Percentiles rank a stretch among this genome's conserved stretches.
Evolutionary conservation across 2,888 invertebrate genomes (phyloP).

Genomic region (Neocrepidodera transversa): DNA sequence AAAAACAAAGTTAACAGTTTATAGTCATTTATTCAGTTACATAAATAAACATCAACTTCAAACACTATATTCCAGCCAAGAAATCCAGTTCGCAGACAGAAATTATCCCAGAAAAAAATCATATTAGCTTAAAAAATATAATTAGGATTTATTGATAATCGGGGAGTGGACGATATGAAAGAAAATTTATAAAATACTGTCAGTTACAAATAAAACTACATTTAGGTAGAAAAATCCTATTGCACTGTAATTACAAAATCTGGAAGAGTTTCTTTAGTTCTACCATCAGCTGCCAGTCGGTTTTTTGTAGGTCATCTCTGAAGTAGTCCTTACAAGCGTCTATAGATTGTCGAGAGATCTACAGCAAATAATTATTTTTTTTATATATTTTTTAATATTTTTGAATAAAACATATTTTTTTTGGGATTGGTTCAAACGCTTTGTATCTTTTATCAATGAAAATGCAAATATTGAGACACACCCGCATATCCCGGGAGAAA

Average conservation of each 20-base stretch:
- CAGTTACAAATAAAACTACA: slow-evolving; percentile 18
- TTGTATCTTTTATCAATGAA: too few species aligned
- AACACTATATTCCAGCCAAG: slow-evolving; percentile 20
- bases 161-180: not conserved
- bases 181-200: slow-evolving; percentile 25
- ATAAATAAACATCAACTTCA: slow-evolving; percentile 36
- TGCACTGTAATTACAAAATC: slow-evolving; percentile 71
- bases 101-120: slow-evolving; percentile 4
- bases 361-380: slow-evolving; percentile 58
- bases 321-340: slow-evolving; percentile 99
- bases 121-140: slow-evolving; percentile 10
- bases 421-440: too few species aligned
- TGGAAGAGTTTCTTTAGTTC: slow-evolving; percentile 97
- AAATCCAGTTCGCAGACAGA: not conserved
- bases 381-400: too few species aligned
- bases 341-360: slow-evolving; percentile 97
- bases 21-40: slow-evolving; percentile 33
- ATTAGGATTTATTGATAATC: not conserved
- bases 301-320: slow-evolving; percentile 94
- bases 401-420: too few species aligned
- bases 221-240: slow-evolving; percentile 53
- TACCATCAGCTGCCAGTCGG: slow-evolving; percentile 98
- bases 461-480: too few species aligned
- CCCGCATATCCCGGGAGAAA: too few species aligned
- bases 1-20: slow-evolving; percentile 29